phyloP scores from a whole-genome alignment of 2,113 vertebrate genomes.

The Telmatochromis sp. region DNA sequence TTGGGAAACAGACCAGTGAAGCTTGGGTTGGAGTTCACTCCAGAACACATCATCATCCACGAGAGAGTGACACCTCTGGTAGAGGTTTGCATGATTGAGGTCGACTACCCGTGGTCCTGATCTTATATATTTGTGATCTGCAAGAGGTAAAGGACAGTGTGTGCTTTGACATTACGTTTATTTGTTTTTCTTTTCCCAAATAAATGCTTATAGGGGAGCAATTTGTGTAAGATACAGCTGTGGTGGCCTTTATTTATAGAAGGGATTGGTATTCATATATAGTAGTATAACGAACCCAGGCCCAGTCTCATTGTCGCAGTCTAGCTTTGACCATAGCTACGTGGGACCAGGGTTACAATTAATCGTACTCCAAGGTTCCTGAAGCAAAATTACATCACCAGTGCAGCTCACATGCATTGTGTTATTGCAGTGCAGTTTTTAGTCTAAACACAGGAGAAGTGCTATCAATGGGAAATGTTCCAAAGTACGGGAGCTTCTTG shows the following conservation, averaged over 20 bases:
- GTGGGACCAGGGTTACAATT: background rate
- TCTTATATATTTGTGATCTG: background rate
- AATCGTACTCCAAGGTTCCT: background rate
- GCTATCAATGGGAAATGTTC: background rate
- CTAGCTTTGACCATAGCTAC: background rate
- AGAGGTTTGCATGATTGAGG: rapidly evolving
- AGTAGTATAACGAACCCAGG: rapidly evolving
- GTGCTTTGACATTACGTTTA: background rate
- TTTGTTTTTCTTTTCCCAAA: background rate
- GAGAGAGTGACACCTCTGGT: background rate
- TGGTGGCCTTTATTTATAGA: background rate
- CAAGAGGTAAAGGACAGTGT: background rate
- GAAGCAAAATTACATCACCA: background rate
- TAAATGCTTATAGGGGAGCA: background rate
- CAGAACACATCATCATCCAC: background rate
- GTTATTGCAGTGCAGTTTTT: rapidly evolving
- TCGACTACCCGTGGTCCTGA: rapidly evolving
- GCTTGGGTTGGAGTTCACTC: background rate
- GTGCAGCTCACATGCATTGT: background rate
- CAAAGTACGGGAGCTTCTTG: background rate
- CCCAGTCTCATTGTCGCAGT: background rate
- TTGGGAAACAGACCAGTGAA: background rate
- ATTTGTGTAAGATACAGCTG: background rate
- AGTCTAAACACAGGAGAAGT: background rate
- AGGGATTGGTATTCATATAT: background rate